These are phyloP conservation scores for Galaxea fascicularis DNA, from an alignment of 92 coral and sea anemone genomes.

Conservation along the genomic window DNA sequence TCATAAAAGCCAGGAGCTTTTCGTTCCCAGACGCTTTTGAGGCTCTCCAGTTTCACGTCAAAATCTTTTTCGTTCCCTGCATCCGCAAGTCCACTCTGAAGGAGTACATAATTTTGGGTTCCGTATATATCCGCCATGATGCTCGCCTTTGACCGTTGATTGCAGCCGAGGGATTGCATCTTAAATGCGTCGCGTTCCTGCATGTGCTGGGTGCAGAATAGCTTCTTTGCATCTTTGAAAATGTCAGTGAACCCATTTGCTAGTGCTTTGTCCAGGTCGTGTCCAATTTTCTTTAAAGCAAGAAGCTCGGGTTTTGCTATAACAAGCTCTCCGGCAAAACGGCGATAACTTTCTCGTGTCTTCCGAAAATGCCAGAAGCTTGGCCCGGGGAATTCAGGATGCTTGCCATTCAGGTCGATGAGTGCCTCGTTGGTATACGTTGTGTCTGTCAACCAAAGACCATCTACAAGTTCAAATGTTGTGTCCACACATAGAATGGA, in stretches of 20 bases:
- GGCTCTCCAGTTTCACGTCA: slow-evolving; percentile 48
- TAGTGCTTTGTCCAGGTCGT: slow-evolving; percentile 71
- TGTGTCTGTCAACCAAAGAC: slow-evolving; percentile 76
- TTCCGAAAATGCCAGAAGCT: slow-evolving; percentile 69
- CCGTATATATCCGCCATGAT: slow-evolving; percentile 61
- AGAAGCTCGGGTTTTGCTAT: slow-evolving; percentile 66
- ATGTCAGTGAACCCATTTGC: slow-evolving; percentile 61
- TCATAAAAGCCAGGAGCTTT: slow-evolving; percentile 40
- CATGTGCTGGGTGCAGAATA: slow-evolving; percentile 75
- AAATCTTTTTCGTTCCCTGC: slow-evolving; percentile 62
- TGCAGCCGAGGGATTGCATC: slow-evolving; percentile 52
- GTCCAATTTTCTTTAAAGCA: slow-evolving; percentile 63
- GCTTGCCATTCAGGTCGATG: slow-evolving; percentile 42
- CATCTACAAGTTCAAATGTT: slow-evolving; percentile 72
- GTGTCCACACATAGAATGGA: slow-evolving; percentile 64
- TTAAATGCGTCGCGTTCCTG: slow-evolving; percentile 57
- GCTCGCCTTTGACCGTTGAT: slow-evolving; percentile 28
- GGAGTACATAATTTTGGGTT: slow-evolving; percentile 46
- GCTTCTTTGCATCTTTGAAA: slow-evolving; percentile 60
- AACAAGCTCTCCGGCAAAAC: slow-evolving; percentile 65
- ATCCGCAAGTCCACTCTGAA: slow-evolving; percentile 61
- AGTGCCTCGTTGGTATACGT: slow-evolving; percentile 70
- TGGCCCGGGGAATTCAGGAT: slow-evolving; percentile 72
- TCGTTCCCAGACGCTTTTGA: slow-evolving; percentile 39
- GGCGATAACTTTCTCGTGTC: slow-evolving; percentile 49